Evolutionary conservation across 2,888 invertebrate genomes (phyloP).

Genomic region (Keiferia lycopersicella): DNA sequence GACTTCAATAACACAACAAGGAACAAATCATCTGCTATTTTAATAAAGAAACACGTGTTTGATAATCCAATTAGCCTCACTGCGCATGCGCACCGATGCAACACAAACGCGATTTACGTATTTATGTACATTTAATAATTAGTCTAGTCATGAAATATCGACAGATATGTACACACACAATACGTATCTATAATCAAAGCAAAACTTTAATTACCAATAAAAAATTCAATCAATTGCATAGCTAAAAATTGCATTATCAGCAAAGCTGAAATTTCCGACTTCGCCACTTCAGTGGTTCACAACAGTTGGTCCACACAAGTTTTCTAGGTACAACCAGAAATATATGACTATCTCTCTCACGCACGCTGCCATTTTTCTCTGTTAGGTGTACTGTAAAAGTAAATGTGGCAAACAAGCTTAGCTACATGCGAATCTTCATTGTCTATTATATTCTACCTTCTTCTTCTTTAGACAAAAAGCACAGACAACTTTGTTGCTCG

Average conservation of each 20-base stretch:
- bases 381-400: neutral
- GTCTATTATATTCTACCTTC: too few species aligned
- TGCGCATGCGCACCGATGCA: slow-evolving; percentile 29
- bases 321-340: too few species aligned
- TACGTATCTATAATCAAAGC: neutral
- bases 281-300: neutral
- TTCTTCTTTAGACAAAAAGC: too few species aligned
- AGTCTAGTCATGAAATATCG: too few species aligned
- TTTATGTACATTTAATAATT: slow-evolving; percentile 21
- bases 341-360: too few species aligned
- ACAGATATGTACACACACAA: too few species aligned
- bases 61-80: slow-evolving; percentile 29
- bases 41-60: slow-evolving; percentile 14
- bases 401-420: neutral
- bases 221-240: slow-evolving; percentile 20
- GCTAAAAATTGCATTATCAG: slow-evolving; percentile 2
- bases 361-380: too few species aligned
- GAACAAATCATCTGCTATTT: slow-evolving; percentile 18
- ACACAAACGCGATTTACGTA: slow-evolving; percentile 33
- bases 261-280: neutral
- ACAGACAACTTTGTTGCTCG: too few species aligned
- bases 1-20: slow-evolving; percentile 3
- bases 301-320: neutral
- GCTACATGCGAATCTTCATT: too few species aligned
- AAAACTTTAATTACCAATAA: slow-evolving; percentile 25